Conservation (phyloP, 2,888 invertebrate species). For the Agrochola lota region DNA sequence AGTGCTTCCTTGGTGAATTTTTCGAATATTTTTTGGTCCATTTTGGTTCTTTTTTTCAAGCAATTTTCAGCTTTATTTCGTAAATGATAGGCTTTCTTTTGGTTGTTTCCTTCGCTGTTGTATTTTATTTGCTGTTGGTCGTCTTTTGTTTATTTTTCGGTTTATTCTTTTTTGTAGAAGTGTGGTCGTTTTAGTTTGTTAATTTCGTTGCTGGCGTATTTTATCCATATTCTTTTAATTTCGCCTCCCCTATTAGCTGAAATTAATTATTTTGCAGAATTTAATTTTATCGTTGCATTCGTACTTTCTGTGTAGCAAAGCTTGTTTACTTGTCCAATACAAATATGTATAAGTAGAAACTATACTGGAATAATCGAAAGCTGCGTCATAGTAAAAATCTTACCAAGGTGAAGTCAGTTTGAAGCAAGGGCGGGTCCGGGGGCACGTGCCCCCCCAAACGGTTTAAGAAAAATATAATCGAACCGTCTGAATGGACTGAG, state of each 20-base stretch:
- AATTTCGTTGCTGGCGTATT: neutral
- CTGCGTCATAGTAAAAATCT: neutral
- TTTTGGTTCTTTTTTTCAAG: slow-evolving; percentile 2
- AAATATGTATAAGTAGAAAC: neutral
- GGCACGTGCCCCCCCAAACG: too few relatives aligned
- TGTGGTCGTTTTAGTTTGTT: neutral
- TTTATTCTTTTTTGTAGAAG: neutral
- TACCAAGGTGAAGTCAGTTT: neutral
- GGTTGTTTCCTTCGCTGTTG: slow-evolving; percentile 5
- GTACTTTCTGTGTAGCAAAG: neutral
- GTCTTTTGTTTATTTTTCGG: neutral
- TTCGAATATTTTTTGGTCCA: neutral
- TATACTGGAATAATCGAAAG: neutral
- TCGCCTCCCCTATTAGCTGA: neutral
- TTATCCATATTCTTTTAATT: neutral
- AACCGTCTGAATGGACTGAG: too few relatives aligned
- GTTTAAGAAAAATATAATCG: too few relatives aligned
- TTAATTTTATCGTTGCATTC: neutral
- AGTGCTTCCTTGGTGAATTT: slow-evolving; percentile 6
- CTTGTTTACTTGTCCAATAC: neutral
- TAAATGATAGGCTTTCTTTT: neutral
- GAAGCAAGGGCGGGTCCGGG: too few relatives aligned
- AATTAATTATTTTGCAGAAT: neutral
- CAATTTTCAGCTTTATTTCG: slow-evolving; percentile 1
- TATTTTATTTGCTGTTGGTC: slow-evolving; percentile 15